Evolutionary conservation across 2,888 invertebrate species (phyloP), one percentile per base, ranked within the genome.

Genomic region (Celastrina argiolus): DNA sequence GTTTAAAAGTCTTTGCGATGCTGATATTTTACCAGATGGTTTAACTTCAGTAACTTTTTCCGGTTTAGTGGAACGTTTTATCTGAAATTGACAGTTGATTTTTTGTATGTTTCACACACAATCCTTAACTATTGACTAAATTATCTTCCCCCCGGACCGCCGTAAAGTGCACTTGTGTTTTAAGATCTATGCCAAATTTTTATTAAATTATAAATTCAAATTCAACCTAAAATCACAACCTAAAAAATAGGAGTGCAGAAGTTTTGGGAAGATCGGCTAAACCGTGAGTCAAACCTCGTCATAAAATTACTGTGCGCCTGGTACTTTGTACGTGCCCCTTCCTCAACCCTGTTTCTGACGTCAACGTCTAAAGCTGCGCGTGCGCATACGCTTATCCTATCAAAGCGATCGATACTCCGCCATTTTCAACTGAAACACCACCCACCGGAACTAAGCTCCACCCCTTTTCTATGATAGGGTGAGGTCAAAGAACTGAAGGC

Each of bases 1-100:
- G 72, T 87, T 89, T 1, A 84, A 85, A 59, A 91, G 79, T 69
- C 91, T 81, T 71, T 90, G 89, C 34, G 90, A 88, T 26, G 90
- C 90, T n/a, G 90, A 87, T 36, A 85, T 80, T 78, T 92, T 87
- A 64, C 79, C 76, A 75, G 78, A 75, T 63, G 81, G 74, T 71
- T 79, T 85, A 28, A 74, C 71, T 66, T 84, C 85, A 71, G 73
- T 75, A 69, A 85, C 83, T 73, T 75, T 81, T 67, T 78, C 82
- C 68, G 74, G 73, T 63, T 81, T 82, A 66, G 71, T 73, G 72
- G 83, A 77, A 77, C 81, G 81, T 78, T 83, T 85, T 16, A 76
- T 73, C 89, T 88, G 77, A 74, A 70, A 65, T 65, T 39, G 42
- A 67, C 39, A 12, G 12, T 42, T 22, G 26, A 45, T 26, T 34